Conservation (phyloP, 2,888 invertebrate genomes). For the Dolichomitus sp. region DNA sequence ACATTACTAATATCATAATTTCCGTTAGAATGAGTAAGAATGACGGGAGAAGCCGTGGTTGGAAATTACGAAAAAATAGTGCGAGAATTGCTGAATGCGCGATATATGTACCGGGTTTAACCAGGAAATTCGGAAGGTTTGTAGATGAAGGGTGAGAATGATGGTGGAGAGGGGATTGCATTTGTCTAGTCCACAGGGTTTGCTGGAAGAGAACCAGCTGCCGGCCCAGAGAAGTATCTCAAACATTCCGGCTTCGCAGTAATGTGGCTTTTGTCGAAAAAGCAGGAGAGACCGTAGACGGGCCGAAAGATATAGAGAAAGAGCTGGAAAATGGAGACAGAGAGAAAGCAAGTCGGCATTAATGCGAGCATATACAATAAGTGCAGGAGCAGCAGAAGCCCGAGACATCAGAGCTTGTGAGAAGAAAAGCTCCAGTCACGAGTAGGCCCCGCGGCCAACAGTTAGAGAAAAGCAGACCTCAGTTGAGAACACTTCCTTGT, state of each 20-base stretch:
- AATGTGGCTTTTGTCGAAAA: constrained; percentile 53
- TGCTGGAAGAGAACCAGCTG: constrained; percentile 65
- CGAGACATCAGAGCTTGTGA: constrained; percentile 40
- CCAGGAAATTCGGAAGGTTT: constrained; percentile 50
- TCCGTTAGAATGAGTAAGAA: constrained; percentile 23
- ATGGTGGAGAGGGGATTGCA: constrained; percentile 11
- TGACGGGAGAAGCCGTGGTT: background rate
- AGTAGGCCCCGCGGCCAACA: constrained; percentile 28
- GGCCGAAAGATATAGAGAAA: constrained; percentile 23
- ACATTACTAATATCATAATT: constrained; percentile 55
- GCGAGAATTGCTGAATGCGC: constrained; percentile 23
- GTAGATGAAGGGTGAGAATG: constrained; percentile 39
- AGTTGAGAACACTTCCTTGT: constrained; percentile 54
- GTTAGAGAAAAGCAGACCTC: constrained; percentile 32
- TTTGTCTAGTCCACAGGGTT: constrained; percentile 37
- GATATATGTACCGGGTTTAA: background rate
- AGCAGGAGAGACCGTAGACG: constrained; percentile 49
- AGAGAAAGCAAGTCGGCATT: constrained; percentile 46
- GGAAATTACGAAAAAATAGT: constrained; percentile 20
- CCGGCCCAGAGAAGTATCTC: constrained; percentile 49
- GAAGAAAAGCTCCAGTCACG: constrained; percentile 53
- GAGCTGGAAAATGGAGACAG: constrained; percentile 3
- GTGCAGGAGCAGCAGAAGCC: constrained; percentile 28
- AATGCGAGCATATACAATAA: constrained; percentile 53
- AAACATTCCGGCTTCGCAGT: constrained; percentile 17